Conservation (phyloP, 2,888 invertebrate genomes). For the Plutella xylostella region DNA sequence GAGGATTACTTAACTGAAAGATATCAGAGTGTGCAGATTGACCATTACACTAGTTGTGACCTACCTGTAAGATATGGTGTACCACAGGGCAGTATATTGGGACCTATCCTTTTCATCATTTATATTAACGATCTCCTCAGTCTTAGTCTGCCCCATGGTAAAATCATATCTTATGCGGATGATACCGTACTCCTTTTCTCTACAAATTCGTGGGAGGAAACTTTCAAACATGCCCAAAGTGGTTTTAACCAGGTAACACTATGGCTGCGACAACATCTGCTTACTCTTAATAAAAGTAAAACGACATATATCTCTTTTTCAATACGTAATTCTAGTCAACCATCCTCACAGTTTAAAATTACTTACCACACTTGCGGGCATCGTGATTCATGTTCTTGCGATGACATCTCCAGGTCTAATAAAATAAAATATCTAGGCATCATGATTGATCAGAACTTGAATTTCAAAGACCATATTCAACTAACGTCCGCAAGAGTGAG, state of each 20-base stretch:
- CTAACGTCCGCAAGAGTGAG: background rate
- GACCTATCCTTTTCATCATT: background rate
- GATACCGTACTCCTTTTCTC: background rate
- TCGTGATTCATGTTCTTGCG: background rate
- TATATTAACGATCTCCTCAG: constrained; percentile 1
- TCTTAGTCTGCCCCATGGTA: background rate
- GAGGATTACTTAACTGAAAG: constrained; percentile 7
- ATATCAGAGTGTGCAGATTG: background rate
- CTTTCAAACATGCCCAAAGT: background rate
- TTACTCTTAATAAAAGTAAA: no score
- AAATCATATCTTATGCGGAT: background rate
- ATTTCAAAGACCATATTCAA: background rate
- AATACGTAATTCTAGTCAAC: background rate
- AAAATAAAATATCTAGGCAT: background rate
- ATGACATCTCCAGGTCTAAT: background rate
- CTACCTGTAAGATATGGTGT: background rate
- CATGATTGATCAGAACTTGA: background rate
- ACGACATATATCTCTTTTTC: no score
- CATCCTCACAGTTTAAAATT: background rate
- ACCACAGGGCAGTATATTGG: constrained; percentile 1
- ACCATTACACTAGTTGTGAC: background rate
- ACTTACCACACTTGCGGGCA: background rate
- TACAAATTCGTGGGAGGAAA: background rate
- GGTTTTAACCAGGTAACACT: background rate
- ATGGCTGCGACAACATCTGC: no score